Base-by-base conservation (phyloP, 1,140 invertebrate species). In the Pseudomyrmex flavicornis region DNA sequence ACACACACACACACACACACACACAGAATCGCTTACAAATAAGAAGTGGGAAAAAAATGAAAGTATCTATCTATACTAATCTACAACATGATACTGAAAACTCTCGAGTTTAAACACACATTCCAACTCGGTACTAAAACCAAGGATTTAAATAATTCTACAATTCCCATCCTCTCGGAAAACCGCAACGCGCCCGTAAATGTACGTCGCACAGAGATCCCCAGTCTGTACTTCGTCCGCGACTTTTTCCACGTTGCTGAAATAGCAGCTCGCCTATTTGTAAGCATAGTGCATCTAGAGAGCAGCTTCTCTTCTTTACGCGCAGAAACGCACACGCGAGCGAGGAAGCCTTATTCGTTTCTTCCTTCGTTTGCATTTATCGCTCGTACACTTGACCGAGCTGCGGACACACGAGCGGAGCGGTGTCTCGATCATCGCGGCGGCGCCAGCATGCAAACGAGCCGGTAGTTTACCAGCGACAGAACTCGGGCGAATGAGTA, bases 391-490 rank as follows among this genome's bases (percentile, higher is more conserved):
- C 83, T 82, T 69, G 87, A 85, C 66, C 86, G 73, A 73, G 54
- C 8, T 13, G n/a, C 56, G 48, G 70, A 46, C 13, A 66, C 70
- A 15, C 50, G 46, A 35, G n/a, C 56, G 12, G 17, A 68, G 63
- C 66, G 54, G 26, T 65, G 76, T 63, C 83, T 73, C 75, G 74
- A 88, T 85, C 86, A 84, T 84, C 65, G 12, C 20, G 20, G 66
- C 66, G 88, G 87, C 88, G 80, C 72, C 88, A 52, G 84, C 80
- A 83, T 80, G 87, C 79, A 88, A 89, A 88, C 72, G 84, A 88
- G 70, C 48, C 80, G 70, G 65, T 48, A 59, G 62, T 61, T 61
- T 48, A 62, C 66, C 54, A 15, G 22, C 72, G 52, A 35, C 26
- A 35, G 48, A 7, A 70, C 66, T 20, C 35, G 35, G 56, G 54